Percentiles rank a stretch among this genome's conserved stretches.
Conservation (phyloP, 2,888 invertebrate genomes). For the Acleris cristana region DNA sequence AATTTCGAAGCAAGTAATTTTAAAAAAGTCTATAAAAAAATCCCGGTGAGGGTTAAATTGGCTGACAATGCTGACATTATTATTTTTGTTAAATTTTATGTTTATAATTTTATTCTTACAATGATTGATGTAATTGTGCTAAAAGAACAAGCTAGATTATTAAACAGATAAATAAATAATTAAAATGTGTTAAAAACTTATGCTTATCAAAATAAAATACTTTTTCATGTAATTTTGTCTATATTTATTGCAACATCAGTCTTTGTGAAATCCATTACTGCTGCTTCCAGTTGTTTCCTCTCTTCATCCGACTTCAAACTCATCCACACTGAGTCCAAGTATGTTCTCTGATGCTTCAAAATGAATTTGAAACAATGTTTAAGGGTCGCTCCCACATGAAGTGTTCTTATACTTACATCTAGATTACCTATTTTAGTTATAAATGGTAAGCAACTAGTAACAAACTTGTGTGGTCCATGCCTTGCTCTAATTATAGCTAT, state of each 20-base stretch:
- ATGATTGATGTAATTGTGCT: no score
- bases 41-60: no score
- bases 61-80: no score
- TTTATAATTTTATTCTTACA: no score
- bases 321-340: conserved; percentile 86
- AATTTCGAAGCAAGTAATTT: no score
- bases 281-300: conserved; percentile 80
- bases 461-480: conserved; percentile 89
- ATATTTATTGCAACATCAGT: conserved; percentile 75
- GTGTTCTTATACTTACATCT: conserved; percentile 84
- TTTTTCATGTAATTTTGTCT: conserved; percentile 62
- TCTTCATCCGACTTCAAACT: conserved; percentile 86
- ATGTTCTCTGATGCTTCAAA: conserved; percentile 86
- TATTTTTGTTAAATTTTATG: no score
- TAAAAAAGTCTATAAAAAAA: no score
- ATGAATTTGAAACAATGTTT: conserved; percentile 91
- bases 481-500: conserved; percentile 89
- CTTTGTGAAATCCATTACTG: conserved; percentile 75
- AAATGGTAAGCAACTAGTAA: conserved; percentile 87
- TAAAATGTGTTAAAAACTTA: background rate
- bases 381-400: conserved; percentile 91
- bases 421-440: conserved; percentile 87
- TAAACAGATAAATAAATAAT: no score
- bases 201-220: background rate
- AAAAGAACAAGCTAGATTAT: no score